A percentile compares a stretch with the other conserved stretches of the same genome.
Evolutionary conservation across 2,888 invertebrate genomes (phyloP).

Genomic region (Boloria selene): DNA sequence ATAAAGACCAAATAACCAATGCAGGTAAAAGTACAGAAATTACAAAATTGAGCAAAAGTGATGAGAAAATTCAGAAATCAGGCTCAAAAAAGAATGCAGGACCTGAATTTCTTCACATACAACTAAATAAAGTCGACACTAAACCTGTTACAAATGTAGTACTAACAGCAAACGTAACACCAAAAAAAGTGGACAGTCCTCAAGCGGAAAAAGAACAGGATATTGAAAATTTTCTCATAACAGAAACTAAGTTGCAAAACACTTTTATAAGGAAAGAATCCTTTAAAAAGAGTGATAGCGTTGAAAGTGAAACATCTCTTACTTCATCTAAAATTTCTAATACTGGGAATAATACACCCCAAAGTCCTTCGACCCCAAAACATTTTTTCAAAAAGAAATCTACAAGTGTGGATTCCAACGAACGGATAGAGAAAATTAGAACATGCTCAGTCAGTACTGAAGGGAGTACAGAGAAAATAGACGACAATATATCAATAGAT

Average conservation of each 20-base stretch:
- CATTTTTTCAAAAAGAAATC: slow-evolving; percentile 80
- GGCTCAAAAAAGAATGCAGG: slow-evolving; percentile 62
- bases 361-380: slow-evolving; percentile 72
- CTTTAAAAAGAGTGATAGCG: slow-evolving; percentile 53
- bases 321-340: slow-evolving; percentile 39
- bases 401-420: slow-evolving; percentile 78
- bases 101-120: slow-evolving; percentile 87
- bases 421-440: slow-evolving; percentile 68
- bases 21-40: slow-evolving; percentile 50
- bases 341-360: slow-evolving; percentile 50
- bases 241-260: slow-evolving; percentile 53
- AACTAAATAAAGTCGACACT: slow-evolving; percentile 86
- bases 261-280: slow-evolving; percentile 56
- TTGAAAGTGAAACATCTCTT: slow-evolving; percentile 54
- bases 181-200: slow-evolving; percentile 73
- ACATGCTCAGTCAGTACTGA: slow-evolving; percentile 70
- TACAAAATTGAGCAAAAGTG: slow-evolving; percentile 63
- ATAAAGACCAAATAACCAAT: slow-evolving; percentile 68
- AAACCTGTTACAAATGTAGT: slow-evolving; percentile 85
- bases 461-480: slow-evolving; percentile 72
- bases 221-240: slow-evolving; percentile 53
- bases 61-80: slow-evolving; percentile 64
- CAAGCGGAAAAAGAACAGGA: slow-evolving; percentile 62
- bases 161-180: slow-evolving; percentile 83
- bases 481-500: slow-evolving; percentile 73